These are phyloP conservation scores for Esox masquinongy DNA, from an alignment of 2,797 vertebrate species.

Conservation along the genomic window DNA sequence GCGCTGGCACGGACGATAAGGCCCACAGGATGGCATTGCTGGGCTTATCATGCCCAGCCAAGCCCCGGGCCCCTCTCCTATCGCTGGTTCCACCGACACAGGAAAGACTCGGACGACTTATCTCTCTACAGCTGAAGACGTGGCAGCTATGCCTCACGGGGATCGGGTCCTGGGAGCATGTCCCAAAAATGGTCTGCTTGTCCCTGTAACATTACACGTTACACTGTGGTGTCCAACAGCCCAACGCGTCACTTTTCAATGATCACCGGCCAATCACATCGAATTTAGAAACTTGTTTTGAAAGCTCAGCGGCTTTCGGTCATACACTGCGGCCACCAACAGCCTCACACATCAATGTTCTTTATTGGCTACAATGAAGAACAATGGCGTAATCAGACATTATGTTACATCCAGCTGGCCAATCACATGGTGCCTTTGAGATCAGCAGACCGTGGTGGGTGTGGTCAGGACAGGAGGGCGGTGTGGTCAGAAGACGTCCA, in stretches of 20 bases:
- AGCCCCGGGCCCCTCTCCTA: neutral
- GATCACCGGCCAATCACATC: too few relatives aligned
- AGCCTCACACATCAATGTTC: neutral
- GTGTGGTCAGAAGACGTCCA: too few relatives aligned
- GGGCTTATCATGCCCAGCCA: conserved; percentile 7
- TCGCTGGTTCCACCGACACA: neutral
- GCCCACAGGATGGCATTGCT: conserved; percentile 11
- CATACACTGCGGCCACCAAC: neutral
- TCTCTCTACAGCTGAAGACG: neutral
- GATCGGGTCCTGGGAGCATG: neutral
- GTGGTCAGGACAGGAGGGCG: too few relatives aligned
- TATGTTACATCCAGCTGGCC: too few relatives aligned
- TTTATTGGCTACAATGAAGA: too few relatives aligned
- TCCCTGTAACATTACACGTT: too few relatives aligned
- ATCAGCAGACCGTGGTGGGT: too few relatives aligned
- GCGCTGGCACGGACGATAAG: neutral
- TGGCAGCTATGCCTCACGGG: neutral
- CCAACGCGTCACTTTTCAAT: too few relatives aligned
- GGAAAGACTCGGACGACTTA: conserved; percentile 8
- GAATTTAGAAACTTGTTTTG: neutral
- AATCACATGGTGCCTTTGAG: too few relatives aligned
- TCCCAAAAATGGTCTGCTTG: neutral
- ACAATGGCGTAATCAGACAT: too few relatives aligned
- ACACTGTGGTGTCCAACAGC: too few relatives aligned
- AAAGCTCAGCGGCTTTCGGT: neutral